Base-by-base conservation (phyloP, 2,888 invertebrate species). In the Stenurella melanura region DNA sequence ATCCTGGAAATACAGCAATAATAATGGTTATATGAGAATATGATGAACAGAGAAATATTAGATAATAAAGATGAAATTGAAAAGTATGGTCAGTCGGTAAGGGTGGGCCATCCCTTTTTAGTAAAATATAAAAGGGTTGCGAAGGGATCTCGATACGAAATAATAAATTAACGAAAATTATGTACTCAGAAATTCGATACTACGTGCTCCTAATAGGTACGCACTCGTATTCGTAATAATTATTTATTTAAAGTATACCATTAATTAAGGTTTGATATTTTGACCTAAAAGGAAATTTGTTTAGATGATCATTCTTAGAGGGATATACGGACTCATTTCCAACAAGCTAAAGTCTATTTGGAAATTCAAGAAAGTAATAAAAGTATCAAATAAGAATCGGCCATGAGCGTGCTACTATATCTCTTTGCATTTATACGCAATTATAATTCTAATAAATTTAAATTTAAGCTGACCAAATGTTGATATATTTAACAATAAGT, bases 101-200 rank as follows among this genome's bases (percentile, higher is more conserved):
- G 75, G 78, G 77, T 73, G 76, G 73, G 74, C 70, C 75, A 19
- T 73, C 77, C 80, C 77, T 78, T 80, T 80, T 80, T 73, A 54
- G 77, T 69, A 67, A 56, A 72, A 81, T 81, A 78, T 80, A 81
- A 83, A 83, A 82, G 82, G 83, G 83, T 81, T 82, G 79, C 73
- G 78, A 81, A 77, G 82, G 82, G 81, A 83, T 84, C 84, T 82
- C 82, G 83, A 85, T 83, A 86, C 83, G 81, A 84, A 85, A 85
- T 86, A 85, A 85, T 86, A 85, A 85, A 85, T 84, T 87, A 85
- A 86, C 83, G 84, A 85, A 80, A 77, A 77, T 78, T 75, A 74
- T 63, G 71, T 60, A 60, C 60, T 58, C 60, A 60, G 80, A 77
- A 80, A 78, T 58, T 76, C 77, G 78, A 80, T 80, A 80, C 57